Evolutionary conservation across 2,888 invertebrate species (phyloP).

Genomic region (Aleiodes leptofemur): DNA sequence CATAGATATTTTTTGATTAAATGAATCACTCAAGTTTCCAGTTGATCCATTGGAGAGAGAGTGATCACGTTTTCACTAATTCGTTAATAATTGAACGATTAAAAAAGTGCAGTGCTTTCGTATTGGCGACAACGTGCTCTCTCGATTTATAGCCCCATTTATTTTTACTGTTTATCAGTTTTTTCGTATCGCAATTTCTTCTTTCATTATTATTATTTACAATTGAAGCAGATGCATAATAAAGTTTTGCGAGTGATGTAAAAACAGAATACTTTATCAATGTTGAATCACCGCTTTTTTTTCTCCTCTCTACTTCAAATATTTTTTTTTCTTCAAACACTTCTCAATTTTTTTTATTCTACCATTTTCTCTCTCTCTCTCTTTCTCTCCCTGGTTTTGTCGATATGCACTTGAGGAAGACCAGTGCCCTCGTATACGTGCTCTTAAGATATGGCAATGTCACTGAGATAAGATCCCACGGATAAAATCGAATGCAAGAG

Average conservation of each 20-base stretch:
- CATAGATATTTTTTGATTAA: neutral
- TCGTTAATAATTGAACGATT: constrained; percentile 3
- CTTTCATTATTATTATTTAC: constrained; percentile 31
- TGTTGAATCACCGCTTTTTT: constrained; percentile 18
- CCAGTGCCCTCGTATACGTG: constrained; percentile 39
- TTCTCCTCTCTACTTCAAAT: constrained; percentile 13
- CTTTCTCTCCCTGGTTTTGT: constrained; percentile 20
- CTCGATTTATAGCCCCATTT: constrained; percentile 30
- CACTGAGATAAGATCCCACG: constrained; percentile 58
- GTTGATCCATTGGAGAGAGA: neutral
- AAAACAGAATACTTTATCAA: constrained; percentile 29
- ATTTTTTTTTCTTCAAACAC: constrained; percentile 28
- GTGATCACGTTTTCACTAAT: constrained; percentile 14
- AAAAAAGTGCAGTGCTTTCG: constrained; percentile 1
- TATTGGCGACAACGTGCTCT: neutral
- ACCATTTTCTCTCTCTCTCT: neutral
- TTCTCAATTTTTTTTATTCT: constrained; percentile 15
- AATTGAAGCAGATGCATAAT: constrained; percentile 30
- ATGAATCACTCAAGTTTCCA: constrained; percentile 7
- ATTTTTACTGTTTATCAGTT: constrained; percentile 28
- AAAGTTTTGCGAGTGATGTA: constrained; percentile 25
- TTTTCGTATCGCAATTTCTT: constrained; percentile 26
- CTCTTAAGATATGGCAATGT: constrained; percentile 55
- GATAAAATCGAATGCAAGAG: constrained; percentile 45
- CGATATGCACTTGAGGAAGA: constrained; percentile 31